These are phyloP conservation scores for Tipula helvola DNA, from an alignment of 2,888 invertebrate species.

Conservation along the genomic window DNA sequence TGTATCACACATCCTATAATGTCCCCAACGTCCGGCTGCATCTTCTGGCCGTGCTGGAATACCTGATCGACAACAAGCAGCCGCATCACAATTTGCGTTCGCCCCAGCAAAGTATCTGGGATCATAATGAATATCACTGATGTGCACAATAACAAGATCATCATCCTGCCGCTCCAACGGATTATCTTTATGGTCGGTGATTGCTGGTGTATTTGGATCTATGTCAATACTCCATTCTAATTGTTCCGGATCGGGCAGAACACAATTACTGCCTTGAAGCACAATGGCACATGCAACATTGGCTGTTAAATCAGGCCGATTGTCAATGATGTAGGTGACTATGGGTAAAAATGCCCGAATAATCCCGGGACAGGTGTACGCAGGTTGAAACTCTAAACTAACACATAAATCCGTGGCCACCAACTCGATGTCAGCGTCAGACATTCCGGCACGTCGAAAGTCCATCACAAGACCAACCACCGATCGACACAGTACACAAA, in stretches of 20 bases:
- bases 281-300: constrained; percentile 32
- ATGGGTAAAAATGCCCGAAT: constrained; percentile 23
- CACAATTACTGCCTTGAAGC: constrained; percentile 25
- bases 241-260: constrained; percentile 18
- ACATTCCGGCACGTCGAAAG: constrained; percentile 37
- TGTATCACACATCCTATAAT: constrained; percentile 63
- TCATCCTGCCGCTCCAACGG: constrained; percentile 13
- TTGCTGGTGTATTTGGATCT: constrained; percentile 14
- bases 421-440: constrained; percentile 36
- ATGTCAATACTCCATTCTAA: constrained; percentile 26
- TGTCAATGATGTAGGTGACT: constrained; percentile 40
- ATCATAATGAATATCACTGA: constrained; percentile 60
- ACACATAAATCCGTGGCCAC: constrained; percentile 41
- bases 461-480: constrained; percentile 22
- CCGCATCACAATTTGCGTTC: constrained; percentile 58
- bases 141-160: constrained; percentile 24
- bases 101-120: constrained; percentile 53
- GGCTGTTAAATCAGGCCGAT: constrained; percentile 39
- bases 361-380: constrained; percentile 48
- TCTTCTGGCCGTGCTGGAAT: constrained; percentile 15
- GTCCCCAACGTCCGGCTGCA: constrained; percentile 69
- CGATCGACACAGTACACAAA: constrained; percentile 27
- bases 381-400: constrained; percentile 42
- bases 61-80: constrained; percentile 56
- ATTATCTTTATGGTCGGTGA: constrained; percentile 14